phyloP scores from a whole-genome alignment of 2,113 vertebrate genomes.

The Dipodomys stephensi region DNA sequence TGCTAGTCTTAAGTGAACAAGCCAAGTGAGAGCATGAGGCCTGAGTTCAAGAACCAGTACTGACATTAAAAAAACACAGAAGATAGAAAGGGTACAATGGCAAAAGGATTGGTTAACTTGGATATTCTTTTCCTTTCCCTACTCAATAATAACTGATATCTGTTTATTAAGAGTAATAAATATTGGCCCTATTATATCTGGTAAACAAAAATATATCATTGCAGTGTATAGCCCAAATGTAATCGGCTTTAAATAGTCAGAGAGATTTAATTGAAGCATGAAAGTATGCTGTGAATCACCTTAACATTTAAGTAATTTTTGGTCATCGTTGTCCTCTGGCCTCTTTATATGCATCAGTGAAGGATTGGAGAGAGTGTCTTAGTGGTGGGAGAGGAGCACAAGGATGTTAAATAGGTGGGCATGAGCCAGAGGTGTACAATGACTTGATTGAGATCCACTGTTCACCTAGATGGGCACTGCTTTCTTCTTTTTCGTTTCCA shows the following conservation, averaged over 20 bases:
- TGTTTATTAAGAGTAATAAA: conserved; percentile 71
- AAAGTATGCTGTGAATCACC: conserved; percentile 70
- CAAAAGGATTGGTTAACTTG: conserved; percentile 78
- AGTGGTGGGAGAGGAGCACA: neutral
- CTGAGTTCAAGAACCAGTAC: no score
- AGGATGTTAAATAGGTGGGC: conserved; percentile 4
- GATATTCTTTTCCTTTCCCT: conserved; percentile 77
- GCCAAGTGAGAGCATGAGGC: no score
- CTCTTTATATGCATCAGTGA: conserved; percentile 50
- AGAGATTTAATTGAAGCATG: conserved; percentile 58
- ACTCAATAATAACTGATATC: conserved; percentile 72
- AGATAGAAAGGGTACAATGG: conserved; percentile 4
- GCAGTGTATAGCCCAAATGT: conserved; percentile 54
- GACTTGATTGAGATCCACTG: conserved; percentile 33
- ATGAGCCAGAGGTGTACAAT: conserved; percentile 1
- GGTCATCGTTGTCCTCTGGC: conserved; percentile 77
- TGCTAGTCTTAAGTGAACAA: no score
- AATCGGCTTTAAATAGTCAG: neutral
- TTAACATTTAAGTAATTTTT: conserved; percentile 62
- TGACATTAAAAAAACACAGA: no score
- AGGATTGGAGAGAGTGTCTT: neutral
- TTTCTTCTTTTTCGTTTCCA: conserved; percentile 48
- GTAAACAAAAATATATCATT: conserved; percentile 72
- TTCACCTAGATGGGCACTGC: conserved; percentile 45
- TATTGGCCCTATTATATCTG: conserved; percentile 61